Conservation (phyloP, 2,113 vertebrate species). For the Seriola aureovittata region DNA sequence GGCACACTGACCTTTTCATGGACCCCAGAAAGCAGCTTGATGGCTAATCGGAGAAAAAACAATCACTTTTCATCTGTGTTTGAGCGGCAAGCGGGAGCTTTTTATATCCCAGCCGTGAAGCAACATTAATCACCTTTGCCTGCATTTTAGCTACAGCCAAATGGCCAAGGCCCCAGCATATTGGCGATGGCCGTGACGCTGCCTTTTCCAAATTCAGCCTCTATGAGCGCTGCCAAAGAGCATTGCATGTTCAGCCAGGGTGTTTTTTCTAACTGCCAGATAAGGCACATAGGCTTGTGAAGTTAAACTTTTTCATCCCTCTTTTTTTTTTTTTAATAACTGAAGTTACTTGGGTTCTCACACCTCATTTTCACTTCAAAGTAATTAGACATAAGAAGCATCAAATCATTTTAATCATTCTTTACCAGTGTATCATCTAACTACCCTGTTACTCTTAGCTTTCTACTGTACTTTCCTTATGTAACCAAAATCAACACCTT, state of each 20-base stretch:
- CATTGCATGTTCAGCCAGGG: slow-evolving; percentile 45
- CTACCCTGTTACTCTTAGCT: not conserved
- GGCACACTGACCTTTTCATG: slow-evolving; percentile 50
- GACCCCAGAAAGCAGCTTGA: slow-evolving; percentile 63
- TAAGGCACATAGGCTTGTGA: slow-evolving; percentile 42
- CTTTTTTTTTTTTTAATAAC: not conserved
- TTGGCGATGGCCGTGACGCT: slow-evolving; percentile 19
- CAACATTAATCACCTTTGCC: slow-evolving; percentile 76
- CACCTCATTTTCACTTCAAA: slow-evolving; percentile 27
- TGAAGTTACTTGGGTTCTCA: slow-evolving; percentile 20
- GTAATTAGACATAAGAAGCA: slow-evolving; percentile 14
- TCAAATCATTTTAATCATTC: slow-evolving; percentile 7
- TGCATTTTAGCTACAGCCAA: slow-evolving; percentile 72
- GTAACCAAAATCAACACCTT: slow-evolving; percentile 12
- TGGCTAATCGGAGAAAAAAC: slow-evolving; percentile 68
- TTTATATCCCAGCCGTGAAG: slow-evolving; percentile 65
- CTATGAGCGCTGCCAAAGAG: slow-evolving; percentile 50
- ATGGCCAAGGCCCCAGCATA: slow-evolving; percentile 53
- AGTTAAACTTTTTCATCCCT: slow-evolving; percentile 46
- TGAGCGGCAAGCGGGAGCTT: slow-evolving; percentile 64
- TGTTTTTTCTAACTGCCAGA: slow-evolving; percentile 24
- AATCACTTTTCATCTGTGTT: slow-evolving; percentile 72
- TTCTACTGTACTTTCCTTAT: not conserved
- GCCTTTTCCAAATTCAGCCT: slow-evolving; percentile 58
- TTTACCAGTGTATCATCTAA: not conserved